phyloP scores from a whole-genome alignment of 2,888 invertebrate genomes.

The Koerneria pararmatus region DNA sequence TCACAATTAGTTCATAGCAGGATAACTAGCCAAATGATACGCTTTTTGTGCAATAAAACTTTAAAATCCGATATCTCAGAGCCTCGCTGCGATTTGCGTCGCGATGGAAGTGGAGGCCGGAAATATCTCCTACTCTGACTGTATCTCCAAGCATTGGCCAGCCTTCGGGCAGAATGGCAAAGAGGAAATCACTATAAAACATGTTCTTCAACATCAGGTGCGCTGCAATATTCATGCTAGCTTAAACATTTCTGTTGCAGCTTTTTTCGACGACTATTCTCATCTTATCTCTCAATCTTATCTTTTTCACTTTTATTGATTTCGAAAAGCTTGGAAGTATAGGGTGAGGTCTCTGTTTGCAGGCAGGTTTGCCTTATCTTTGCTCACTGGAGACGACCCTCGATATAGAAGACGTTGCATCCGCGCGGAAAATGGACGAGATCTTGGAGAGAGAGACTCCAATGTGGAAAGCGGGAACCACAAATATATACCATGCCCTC shows the following conservation, averaged over 20 bases:
- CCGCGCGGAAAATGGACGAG: background rate
- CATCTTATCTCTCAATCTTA: no score
- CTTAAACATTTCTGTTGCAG: no score
- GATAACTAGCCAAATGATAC: no score
- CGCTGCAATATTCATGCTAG: background rate
- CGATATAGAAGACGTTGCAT: no score
- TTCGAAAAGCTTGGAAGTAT: no score
- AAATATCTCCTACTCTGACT: constrained; percentile 55
- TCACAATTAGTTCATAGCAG: no score
- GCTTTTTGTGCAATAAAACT: no score
- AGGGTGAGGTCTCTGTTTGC: no score
- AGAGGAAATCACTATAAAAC: constrained; percentile 56
- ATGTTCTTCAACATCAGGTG: constrained; percentile 14
- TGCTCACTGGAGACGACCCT: no score
- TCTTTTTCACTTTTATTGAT: no score
- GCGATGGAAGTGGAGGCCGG: constrained; percentile 59
- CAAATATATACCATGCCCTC: constrained; percentile 12
- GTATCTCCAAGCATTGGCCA: constrained; percentile 59
- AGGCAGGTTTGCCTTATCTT: no score
- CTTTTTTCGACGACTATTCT: no score
- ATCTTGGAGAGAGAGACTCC: background rate
- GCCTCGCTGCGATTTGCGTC: constrained; percentile 8
- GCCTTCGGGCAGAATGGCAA: constrained; percentile 61
- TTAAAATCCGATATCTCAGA: background rate
- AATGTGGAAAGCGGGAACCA: background rate